Evolutionary conservation across 2,888 invertebrate species (phyloP), one percentile per base, ranked within the genome.

Genomic region (Cryptocheilus praepositus): DNA sequence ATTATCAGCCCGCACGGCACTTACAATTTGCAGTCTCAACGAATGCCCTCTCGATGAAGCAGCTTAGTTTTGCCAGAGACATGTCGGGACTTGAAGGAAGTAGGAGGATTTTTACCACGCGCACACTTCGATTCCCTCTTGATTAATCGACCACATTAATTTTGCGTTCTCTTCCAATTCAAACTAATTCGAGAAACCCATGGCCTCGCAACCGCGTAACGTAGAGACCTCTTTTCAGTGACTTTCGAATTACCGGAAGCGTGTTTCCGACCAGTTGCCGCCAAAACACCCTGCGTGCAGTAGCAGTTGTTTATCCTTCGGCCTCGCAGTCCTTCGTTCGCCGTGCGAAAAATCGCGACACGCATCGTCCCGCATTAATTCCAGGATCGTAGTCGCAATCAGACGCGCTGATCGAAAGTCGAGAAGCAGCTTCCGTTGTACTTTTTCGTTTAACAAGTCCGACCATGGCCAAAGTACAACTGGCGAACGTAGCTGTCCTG

Each of bases 381-480:
- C n/a, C 16, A 11, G 7, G 25, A 4, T 28, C 51, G 36, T 19
- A 18, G 61, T 25, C 11, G 7, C 45, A 1, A 11, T 36, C 8
- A 4, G 11, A 36, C 36, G 36, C 1, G 2, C 13, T 11, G 7
- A 18, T 62, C 18, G 18, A 44, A 68, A 51, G 21, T 44, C 21
- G 16, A 1, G 11, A n/a, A 52, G 44, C 5, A 46, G 36, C 36
- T 59, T 16, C 25, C 2, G 60, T 66, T 21, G 56, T 62, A 46
- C 65, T 64, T 53, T 56, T 56, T 8, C 0, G 62, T 71, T 52
- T 36, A 59, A 60, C 19, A 61, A 70, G 57, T 4, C 61, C 44
- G 51, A 76, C 70, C 80, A 98, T 98, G 97, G 98, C 98, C 68
- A 98, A 98, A 91, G 98, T 99, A 79, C 98, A 99, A 89, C 95